Base-by-base conservation (phyloP, 2,113 vertebrate genomes). In the Macroglossus sobrinus region DNA sequence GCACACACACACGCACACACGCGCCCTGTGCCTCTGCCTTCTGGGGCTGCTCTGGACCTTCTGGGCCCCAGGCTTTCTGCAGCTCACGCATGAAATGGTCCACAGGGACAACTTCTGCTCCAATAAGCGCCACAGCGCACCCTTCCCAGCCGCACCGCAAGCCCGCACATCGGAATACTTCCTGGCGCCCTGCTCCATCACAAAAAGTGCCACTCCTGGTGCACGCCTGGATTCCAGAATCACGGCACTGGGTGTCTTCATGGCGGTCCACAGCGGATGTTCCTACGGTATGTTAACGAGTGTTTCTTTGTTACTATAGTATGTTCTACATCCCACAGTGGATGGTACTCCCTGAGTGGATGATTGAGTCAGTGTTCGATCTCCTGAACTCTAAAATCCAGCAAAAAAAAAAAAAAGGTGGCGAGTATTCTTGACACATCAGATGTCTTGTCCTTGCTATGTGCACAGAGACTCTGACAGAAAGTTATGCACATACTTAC, bases 41-140 rank as follows among this genome's bases (percentile, higher is more conserved):
- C 88, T 71, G 43, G 64, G 66, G 86, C 63, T 92, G 45, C 55
- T 76, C 75, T 85, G 80, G 47, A 90, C n/a, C n/a, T 84, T 55
- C 26, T 4, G 14, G 69, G 50, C 64, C 22, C 91, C 66, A 38
- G 89, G 87, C 24, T 94, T 12, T 82, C n/a, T 43, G 38, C 19
- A 74, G 18, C 43, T 97, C 88, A 84, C 66, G 72, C 90, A 81
- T 71, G 35, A 93, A 84, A 69, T 28, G 40, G 61, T 68, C 59
- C 43, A 68, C 38, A 74, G 57, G 80, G 90, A 96, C 63, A 61
- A 9, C n/a, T 96, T 96, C 64, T 94, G 95, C 93, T 91, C 84
- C 78, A 85, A 43, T 95, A 92, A 96, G 47, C 80, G 89, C 55
- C 38, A 47, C 12, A 5, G 72, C 10, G 12, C 7, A 57, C 61